Conservation (phyloP, 2,113 vertebrate genomes). For the Ceuthmochares aereus region DNA sequence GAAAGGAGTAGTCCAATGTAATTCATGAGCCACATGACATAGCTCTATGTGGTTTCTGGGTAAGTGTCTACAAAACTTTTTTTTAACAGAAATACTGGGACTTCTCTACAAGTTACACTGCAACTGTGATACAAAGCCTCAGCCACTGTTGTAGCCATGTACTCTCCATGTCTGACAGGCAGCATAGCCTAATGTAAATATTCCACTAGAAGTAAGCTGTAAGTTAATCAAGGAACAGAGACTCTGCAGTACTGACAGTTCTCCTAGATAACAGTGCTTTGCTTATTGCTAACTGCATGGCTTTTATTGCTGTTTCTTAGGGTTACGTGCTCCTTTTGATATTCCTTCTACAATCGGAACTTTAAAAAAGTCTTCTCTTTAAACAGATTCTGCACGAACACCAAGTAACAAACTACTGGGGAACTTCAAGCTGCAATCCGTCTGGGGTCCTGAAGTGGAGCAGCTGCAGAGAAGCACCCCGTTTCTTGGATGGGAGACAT, state of each 20-base stretch:
- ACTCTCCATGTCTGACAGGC: neutral
- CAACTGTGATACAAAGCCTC: neutral
- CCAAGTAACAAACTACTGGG: slow-evolving; percentile 45
- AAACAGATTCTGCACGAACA: slow-evolving; percentile 71
- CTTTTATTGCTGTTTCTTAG: neutral
- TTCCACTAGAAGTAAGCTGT: neutral
- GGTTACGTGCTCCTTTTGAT: neutral
- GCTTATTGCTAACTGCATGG: neutral
- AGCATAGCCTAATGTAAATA: neutral
- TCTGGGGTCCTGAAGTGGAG: slow-evolving; percentile 19
- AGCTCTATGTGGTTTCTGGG: neutral
- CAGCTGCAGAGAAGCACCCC: slow-evolving; percentile 36
- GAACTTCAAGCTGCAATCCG: slow-evolving; percentile 32
- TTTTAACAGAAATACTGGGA: neutral
- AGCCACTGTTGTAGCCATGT: neutral
- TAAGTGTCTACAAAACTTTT: neutral
- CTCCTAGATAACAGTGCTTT: neutral
- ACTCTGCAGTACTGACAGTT: neutral
- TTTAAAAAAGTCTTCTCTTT: neutral
- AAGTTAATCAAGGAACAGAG: neutral
- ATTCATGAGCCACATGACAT: neutral
- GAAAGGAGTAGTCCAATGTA: neutral
- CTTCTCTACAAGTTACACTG: neutral
- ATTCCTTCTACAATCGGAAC: neutral
- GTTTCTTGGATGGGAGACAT: neutral